Evolutionary conservation across 2,797 vertebrate genomes (phyloP).

Genomic region (Remorina albescens): DNA sequence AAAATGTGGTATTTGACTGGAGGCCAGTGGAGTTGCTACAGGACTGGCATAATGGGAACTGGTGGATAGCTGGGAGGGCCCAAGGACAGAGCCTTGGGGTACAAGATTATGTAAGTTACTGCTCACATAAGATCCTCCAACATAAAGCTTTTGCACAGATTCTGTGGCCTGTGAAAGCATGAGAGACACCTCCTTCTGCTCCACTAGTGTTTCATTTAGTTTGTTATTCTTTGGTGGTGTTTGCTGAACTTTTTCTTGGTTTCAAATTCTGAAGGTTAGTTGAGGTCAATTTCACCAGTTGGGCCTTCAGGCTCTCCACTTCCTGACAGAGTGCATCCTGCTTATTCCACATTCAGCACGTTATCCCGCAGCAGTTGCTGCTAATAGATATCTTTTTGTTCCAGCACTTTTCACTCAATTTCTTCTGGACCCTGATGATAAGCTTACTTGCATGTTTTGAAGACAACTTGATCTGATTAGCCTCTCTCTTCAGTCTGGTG

Average conservation of each 20-base stretch:
- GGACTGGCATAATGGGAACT: too few species aligned
- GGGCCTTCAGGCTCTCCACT: background rate
- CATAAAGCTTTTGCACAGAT: too few species aligned
- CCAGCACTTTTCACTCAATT: background rate
- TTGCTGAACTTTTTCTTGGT: too few species aligned
- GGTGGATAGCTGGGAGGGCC: too few species aligned
- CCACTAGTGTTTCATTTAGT: too few species aligned
- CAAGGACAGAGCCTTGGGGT: too few species aligned
- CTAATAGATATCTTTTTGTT: background rate
- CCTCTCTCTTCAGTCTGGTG: background rate
- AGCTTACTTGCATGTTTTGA: slow-evolving; percentile 1
- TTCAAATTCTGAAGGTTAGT: background rate
- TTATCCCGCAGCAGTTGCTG: background rate
- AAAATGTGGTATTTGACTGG: too few species aligned
- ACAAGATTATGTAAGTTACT: too few species aligned
- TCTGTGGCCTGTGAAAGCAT: background rate
- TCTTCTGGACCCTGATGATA: background rate
- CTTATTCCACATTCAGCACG: too few species aligned
- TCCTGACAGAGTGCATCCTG: background rate
- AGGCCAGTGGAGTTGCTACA: too few species aligned
- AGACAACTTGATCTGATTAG: background rate
- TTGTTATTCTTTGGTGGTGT: too few species aligned
- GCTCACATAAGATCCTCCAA: too few species aligned
- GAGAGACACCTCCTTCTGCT: background rate
- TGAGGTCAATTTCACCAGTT: background rate